These are phyloP conservation scores for Tupaia chinensis DNA, from an alignment of 2,113 vertebrate species.

Conservation along the genomic window DNA sequence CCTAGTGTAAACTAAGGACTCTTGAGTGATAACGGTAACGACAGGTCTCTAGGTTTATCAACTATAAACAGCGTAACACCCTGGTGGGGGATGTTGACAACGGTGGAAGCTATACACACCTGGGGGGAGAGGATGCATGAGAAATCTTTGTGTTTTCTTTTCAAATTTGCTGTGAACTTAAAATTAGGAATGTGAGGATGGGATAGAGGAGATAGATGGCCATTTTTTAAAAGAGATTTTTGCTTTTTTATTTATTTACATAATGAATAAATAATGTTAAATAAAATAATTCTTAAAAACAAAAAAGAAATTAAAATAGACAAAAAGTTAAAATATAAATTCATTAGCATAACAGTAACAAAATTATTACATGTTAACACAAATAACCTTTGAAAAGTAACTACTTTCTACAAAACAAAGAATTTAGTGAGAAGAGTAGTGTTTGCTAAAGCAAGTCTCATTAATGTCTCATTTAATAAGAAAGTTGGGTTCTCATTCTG, in stretches of 20 bases:
- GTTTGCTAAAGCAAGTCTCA: conserved; percentile 42
- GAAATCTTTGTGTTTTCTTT: neutral
- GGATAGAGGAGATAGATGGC: neutral
- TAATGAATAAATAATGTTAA: too few species aligned
- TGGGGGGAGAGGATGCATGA: neutral
- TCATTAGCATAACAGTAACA: neutral
- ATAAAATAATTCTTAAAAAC: too few species aligned
- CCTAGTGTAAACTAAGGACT: neutral
- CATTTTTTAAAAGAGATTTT: too few species aligned
- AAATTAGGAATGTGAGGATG: neutral
- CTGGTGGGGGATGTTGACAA: neutral
- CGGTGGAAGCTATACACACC: rapidly evolving
- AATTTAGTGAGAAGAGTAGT: neutral
- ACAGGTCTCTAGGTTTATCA: neutral
- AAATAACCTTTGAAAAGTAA: conserved; percentile 15
- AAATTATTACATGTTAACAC: neutral
- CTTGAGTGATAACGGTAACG: neutral
- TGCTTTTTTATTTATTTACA: too few species aligned
- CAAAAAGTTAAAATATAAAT: neutral
- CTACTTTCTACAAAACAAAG: conserved; percentile 21
- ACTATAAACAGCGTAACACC: too few species aligned
- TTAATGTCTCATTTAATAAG: neutral
- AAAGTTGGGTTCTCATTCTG: neutral
- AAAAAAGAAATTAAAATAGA: neutral
- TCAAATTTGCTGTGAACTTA: neutral